Evolutionary conservation across 2,113 vertebrate genomes (phyloP), one percentile per base, ranked within the genome.

Genomic region (Ceyx margarethae): DNA sequence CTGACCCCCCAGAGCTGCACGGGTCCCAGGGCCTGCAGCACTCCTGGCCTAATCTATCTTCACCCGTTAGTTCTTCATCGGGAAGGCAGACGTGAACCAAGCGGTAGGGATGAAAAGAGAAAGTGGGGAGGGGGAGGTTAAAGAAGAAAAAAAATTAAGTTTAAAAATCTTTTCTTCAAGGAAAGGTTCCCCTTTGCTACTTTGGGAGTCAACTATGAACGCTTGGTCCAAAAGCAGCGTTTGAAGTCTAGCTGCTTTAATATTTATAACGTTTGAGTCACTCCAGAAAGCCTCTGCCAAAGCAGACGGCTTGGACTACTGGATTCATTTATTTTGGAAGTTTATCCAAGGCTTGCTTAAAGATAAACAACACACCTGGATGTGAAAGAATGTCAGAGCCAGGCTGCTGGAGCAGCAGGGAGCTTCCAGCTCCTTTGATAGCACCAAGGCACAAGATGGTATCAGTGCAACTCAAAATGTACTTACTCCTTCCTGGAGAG

Each of bases 271-370:
- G 0, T 74, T 81, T 94, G 91, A 94, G 75, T 87, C 92, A 68
- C 75, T 75, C 57, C 85, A 72, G 56, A 84, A 93, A 95, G 57
- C 28, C 69, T 81, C 71, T 0, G 18, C 89, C 81, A 89, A 78
- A 92, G 79, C 40, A 91, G 86, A 54, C 0, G 2, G 53, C 23
- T 51, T 74, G 71, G 85, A 74, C 72, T 71, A 69, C 68, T 80
- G 22, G 33, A 65, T 75, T 61, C 29, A 92, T 87, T 94, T 95
- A 91, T 89, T 93, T 92, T 91, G 87, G 75, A 95, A 92, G 91
- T 89, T 89, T 89, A 95, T 74, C 89, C 94, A 81, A 92, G 81
- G 43, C 79, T 87, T 67, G 75, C 81, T 72, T 85, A 85, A 91
- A 96, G 89, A 92, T 56, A 93, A 94, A 93, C 89, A 95, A 54